Conservation (phyloP, 2,888 invertebrate species). For the Carabus problematicus region DNA sequence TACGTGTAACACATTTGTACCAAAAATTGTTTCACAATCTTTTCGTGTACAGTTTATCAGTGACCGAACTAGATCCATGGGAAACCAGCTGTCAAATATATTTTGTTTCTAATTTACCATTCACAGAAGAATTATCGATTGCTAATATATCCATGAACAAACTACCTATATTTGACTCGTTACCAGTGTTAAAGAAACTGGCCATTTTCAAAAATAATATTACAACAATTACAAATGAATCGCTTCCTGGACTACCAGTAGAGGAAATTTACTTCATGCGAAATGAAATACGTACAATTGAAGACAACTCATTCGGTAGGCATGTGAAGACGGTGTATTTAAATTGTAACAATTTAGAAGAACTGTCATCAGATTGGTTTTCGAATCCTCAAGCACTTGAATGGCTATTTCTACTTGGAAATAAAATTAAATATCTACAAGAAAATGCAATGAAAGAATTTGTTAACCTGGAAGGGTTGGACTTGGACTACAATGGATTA, state of each 20-base stretch:
- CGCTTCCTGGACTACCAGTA: constrained; percentile 4
- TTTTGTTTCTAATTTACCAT: not conserved
- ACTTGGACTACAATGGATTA: constrained; percentile 16
- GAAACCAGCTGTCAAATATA: constrained; percentile 11
- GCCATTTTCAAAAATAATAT: constrained; percentile 13
- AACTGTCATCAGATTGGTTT: constrained; percentile 23
- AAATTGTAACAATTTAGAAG: constrained; percentile 18
- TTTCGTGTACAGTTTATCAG: no score
- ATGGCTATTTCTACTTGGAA: constrained; percentile 10
- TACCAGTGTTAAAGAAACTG: constrained; percentile 16
- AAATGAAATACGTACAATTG: constrained; percentile 16
- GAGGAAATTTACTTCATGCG: constrained; percentile 15
- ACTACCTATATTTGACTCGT: constrained; percentile 3
- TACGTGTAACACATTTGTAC: no score
- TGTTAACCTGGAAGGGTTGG: not conserved
- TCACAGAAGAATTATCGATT: constrained; percentile 10
- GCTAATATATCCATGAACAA: constrained; percentile 15
- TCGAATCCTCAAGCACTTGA: constrained; percentile 11
- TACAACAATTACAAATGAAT: constrained; percentile 17
- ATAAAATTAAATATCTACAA: constrained; percentile 22
- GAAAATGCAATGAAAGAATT: constrained; percentile 13
- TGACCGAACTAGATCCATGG: not conserved
- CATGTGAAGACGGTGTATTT: constrained; percentile 1
- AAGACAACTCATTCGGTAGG: constrained; percentile 5
- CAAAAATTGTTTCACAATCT: no score